Evolutionary conservation across 2,888 invertebrate genomes (phyloP).

Genomic region (Trachelus iudaicus): DNA sequence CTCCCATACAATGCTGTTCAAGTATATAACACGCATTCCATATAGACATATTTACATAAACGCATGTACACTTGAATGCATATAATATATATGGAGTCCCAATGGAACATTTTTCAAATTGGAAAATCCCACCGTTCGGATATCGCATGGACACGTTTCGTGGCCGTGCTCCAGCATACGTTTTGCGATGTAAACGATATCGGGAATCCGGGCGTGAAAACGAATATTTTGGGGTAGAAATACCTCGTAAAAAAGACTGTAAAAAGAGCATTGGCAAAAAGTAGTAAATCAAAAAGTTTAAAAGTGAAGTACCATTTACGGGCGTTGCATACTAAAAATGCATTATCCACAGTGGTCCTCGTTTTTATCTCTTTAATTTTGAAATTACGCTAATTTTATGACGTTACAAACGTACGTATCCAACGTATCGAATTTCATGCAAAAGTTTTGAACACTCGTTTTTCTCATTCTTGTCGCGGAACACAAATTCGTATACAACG

Average conservation of each 20-base stretch:
- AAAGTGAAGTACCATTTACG: not conserved
- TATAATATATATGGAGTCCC: not conserved
- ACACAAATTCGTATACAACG: not conserved
- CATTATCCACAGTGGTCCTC: not conserved
- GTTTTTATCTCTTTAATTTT: not conserved
- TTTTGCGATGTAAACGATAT: not conserved
- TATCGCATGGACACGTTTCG: not conserved
- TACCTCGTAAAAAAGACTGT: not conserved
- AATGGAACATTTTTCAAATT: not conserved
- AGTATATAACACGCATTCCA: not conserved
- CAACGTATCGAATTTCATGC: not conserved
- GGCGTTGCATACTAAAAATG: not conserved
- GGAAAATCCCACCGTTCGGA: not conserved
- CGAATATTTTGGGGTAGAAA: not conserved
- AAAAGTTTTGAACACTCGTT: not conserved
- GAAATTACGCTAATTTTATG: not conserved
- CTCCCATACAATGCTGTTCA: not conserved
- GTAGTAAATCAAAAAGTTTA: not conserved
- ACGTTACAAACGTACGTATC: not conserved
- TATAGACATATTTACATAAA: not conserved
- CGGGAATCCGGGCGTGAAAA: not conserved
- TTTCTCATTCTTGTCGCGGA: not conserved
- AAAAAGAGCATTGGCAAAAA: not conserved
- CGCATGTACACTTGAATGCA: not conserved
- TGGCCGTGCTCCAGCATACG: not conserved